Base-by-base conservation (phyloP, 1,140 invertebrate species). In the Leptopilina clavipes region DNA sequence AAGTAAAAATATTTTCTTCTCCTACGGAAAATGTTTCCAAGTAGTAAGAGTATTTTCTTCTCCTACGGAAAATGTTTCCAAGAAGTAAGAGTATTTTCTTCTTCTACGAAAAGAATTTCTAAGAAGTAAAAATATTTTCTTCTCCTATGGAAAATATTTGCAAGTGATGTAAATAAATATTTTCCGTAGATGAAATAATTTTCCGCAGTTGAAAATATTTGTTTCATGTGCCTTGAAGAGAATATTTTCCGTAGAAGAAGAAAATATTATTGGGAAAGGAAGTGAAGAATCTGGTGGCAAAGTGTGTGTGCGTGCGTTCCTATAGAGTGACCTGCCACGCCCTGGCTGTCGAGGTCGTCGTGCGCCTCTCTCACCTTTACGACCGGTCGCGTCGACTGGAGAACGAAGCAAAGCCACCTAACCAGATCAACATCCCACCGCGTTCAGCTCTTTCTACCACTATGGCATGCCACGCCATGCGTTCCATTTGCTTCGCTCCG, bases 271-370 rank as follows among this genome's bases (percentile, higher is more conserved):
- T 19, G 12, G 25, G 25, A 65, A 31, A 65, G 56, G 56, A 31
- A 65, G 12, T 65, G 3, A 31, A 31, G 19, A 65, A 65, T 65
- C 22, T 65, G 56, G 56, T 65, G 22, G 56, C 56, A 65, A 31
- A 12, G 56, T 31, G 85, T 79, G 78, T 80, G 78, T 85, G 85
- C 84, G 85, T 83, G 80, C 86, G 79, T 73, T 65, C 48, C 74
- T 81, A 84, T 86, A 84, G 87, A 86, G 87, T 90, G 88, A 90
- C 88, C 87, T 82, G 86, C 88, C 88, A 89, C 89, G 86, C 88
- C 87, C 87, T 52, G 17, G 48, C 48, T 87, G 85, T 81, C 83
- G 84, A 88, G 88, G 88, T 88, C 88, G 86, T 87, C 85, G 85
- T 83, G 88, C 88, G 86, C 82, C 83, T 83, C 85, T 85, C 81